These are phyloP conservation scores for Pampusana beccarii DNA, from an alignment of 2,113 vertebrate genomes.

Conservation along the genomic window DNA sequence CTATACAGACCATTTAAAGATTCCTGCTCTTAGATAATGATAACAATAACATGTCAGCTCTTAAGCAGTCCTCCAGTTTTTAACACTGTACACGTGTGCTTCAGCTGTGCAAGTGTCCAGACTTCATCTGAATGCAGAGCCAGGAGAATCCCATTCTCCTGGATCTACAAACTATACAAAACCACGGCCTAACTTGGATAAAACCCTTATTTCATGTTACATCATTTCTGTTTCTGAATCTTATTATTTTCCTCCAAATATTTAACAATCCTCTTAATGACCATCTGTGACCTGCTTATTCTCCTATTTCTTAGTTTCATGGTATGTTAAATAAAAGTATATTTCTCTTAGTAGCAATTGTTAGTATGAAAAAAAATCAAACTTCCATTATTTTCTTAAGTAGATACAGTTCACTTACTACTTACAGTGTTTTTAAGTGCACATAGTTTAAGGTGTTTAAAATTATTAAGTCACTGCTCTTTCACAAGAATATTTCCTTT, in stretches of 20 bases:
- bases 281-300: background rate
- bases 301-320: background rate
- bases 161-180: background rate
- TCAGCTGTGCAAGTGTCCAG: background rate
- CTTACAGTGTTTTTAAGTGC: background rate
- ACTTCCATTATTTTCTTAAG: background rate
- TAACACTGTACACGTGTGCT: background rate
- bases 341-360: background rate
- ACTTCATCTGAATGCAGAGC: background rate
- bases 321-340: background rate
- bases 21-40: background rate
- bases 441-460: background rate
- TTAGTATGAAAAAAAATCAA: background rate
- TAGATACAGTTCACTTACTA: background rate
- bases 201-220: background rate
- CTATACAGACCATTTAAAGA: background rate
- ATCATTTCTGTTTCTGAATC: background rate
- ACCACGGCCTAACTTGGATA: background rate
- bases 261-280: background rate
- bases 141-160: background rate
- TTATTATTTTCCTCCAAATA: background rate
- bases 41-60: background rate
- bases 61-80: background rate
- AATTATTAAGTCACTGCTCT: background rate
- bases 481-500: background rate